Evolutionary conservation across 2,113 vertebrate genomes (phyloP).

Genomic region (Solea senegalensis): DNA sequence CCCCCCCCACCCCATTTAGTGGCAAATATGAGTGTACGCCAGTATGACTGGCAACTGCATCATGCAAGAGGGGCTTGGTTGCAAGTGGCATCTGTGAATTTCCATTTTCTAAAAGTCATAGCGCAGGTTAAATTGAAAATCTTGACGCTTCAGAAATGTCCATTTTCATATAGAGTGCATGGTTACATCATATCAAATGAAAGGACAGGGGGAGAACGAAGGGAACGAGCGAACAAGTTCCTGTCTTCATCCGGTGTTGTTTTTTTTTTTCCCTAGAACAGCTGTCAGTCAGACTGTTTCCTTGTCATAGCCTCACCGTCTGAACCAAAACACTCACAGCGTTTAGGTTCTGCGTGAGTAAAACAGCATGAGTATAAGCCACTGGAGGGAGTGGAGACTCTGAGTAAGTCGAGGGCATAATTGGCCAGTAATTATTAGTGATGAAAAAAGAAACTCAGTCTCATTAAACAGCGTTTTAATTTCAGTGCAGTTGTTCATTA

Average conservation of each 20-base stretch:
- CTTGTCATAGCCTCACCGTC: not conserved
- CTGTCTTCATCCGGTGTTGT: not conserved
- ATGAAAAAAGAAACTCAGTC: not conserved
- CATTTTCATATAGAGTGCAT: too few relatives aligned
- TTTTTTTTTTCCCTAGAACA: not conserved
- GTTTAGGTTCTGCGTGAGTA: not conserved
- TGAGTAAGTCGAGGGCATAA: not conserved
- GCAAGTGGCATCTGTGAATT: too few relatives aligned
- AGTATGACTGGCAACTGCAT: too few relatives aligned
- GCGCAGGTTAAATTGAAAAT: too few relatives aligned
- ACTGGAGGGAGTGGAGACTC: not conserved
- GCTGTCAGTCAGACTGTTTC: constrained; percentile 22
- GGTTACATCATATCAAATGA: too few relatives aligned
- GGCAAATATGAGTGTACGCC: too few relatives aligned
- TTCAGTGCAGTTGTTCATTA: constrained; percentile 16
- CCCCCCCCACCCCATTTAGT: too few relatives aligned
- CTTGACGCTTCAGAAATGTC: too few relatives aligned
- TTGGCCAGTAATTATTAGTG: constrained; percentile 9
- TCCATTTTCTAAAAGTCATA: too few relatives aligned
- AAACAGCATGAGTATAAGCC: not conserved
- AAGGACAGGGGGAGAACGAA: too few relatives aligned
- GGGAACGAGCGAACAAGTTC: not conserved
- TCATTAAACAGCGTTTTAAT: constrained; percentile 13
- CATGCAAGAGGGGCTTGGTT: too few relatives aligned
- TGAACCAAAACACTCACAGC: constrained; percentile 21